Conservation (phyloP, 2,888 invertebrate species). For the Sceliomorpha sp. region DNA sequence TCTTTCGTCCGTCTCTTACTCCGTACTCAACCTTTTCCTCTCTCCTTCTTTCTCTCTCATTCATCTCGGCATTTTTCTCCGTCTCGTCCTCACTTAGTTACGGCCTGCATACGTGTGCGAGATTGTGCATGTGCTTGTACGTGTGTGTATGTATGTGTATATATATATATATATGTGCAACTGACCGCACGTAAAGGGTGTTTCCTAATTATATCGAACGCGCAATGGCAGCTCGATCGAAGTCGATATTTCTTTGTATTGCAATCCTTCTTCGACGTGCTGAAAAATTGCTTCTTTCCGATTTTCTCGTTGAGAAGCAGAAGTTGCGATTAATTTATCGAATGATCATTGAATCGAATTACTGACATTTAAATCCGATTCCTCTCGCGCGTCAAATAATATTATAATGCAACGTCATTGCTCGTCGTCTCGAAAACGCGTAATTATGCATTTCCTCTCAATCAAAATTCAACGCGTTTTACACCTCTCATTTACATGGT, state of each 20-base stretch:
- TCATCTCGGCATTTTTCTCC: slow-evolving; percentile 10
- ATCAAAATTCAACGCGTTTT: too few relatives aligned
- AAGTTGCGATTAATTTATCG: too few relatives aligned
- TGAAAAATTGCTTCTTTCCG: too few relatives aligned
- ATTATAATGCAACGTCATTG: too few relatives aligned
- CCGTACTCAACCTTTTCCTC: slow-evolving; percentile 17
- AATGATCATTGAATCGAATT: too few relatives aligned
- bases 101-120: slow-evolving; percentile 50
- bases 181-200: slow-evolving; percentile 12
- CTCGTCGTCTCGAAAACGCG: too few relatives aligned
- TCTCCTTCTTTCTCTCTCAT: slow-evolving; percentile 18
- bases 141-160: slow-evolving; percentile 9
- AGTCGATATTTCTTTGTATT: not conserved
- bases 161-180: slow-evolving; percentile 2
- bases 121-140: slow-evolving; percentile 18
- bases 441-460: too few relatives aligned
- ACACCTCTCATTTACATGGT: too few relatives aligned
- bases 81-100: slow-evolving; percentile 48
- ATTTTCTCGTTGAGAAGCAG: too few relatives aligned
- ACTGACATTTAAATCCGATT: too few relatives aligned
- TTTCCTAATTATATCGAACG: slow-evolving; percentile 1
- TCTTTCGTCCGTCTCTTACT: slow-evolving; percentile 42
- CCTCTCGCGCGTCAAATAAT: too few relatives aligned
- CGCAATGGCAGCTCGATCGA: not conserved
- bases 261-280: too few relatives aligned